Conservation (phyloP, 2,888 invertebrate genomes). For the Agonum fuliginosum region DNA sequence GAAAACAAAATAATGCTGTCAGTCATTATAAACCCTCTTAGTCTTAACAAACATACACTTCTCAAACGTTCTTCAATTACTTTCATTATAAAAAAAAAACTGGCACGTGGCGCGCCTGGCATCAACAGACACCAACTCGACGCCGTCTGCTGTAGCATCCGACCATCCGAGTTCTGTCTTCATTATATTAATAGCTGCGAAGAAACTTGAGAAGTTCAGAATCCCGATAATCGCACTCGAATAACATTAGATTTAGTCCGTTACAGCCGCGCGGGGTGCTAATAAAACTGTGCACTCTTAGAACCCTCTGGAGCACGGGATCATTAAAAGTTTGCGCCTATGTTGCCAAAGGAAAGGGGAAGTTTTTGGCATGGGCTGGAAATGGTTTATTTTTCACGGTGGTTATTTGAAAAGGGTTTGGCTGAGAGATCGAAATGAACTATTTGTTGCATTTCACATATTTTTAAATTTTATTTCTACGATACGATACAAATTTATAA, state of each 20-base stretch:
- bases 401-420: too few relatives aligned
- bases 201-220: conserved; percentile 44
- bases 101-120: background rate
- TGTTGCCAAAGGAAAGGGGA: background rate
- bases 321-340: conserved; percentile 51
- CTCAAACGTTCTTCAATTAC: too few relatives aligned
- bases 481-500: too few relatives aligned
- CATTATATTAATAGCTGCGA: conserved; percentile 29
- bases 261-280: background rate
- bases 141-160: background rate
- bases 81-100: too few relatives aligned
- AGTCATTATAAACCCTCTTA: too few relatives aligned
- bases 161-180: conserved; percentile 27
- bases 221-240: conserved; percentile 38
- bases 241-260: conserved; percentile 37
- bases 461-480: too few relatives aligned
- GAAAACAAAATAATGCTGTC: too few relatives aligned
- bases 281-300: background rate
- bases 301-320: background rate
- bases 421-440: too few relatives aligned
- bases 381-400: background rate
- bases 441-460: too few relatives aligned
- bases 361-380: background rate
- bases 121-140: conserved; percentile 9
- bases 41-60: too few relatives aligned